A percentile compares a stretch with the other conserved stretches of the same genome.
phyloP scores from a whole-genome alignment of 2,797 vertebrate genomes.

The Scolopax bukidnonensis region DNA sequence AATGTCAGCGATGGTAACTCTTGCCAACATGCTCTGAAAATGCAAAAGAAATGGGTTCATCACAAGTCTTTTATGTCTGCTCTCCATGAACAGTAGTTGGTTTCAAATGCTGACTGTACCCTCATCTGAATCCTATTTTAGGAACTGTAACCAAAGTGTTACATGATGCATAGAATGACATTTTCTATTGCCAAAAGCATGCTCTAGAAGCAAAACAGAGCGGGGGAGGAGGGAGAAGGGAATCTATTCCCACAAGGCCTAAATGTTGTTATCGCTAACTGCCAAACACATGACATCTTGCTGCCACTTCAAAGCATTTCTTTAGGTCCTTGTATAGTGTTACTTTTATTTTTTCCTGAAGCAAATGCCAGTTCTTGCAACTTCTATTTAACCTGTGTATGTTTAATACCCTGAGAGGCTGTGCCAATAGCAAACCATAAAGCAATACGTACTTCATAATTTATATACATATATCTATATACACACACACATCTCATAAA shows the following conservation, averaged over 20 bases:
- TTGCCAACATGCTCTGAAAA: neutral
- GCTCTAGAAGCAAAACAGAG: conserved; percentile 49
- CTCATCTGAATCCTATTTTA: conserved; percentile 35
- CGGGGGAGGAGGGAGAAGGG: neutral
- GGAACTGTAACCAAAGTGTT: conserved; percentile 18
- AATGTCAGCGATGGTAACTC: conserved; percentile 23
- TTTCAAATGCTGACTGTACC: conserved; percentile 31
- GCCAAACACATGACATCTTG: conserved; percentile 17
- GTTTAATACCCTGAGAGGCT: conserved; percentile 24
- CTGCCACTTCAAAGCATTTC: conserved; percentile 56
- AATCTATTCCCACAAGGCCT: conserved; percentile 20
- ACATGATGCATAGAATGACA: conserved; percentile 28
- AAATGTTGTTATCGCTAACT: conserved; percentile 36
- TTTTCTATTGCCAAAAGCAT: conserved; percentile 64
- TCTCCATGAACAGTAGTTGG: neutral
- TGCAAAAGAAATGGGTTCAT: conserved; percentile 1
- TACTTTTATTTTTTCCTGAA: conserved; percentile 14
- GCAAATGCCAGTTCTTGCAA: conserved; percentile 36
- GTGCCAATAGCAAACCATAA: conserved; percentile 44
- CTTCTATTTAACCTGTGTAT: conserved; percentile 52
- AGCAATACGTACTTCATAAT: neutral
- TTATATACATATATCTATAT: neutral
- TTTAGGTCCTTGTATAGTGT: conserved; percentile 3
- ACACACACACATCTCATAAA: neutral
- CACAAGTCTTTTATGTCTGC: neutral